These are phyloP conservation scores for Scleropages formosus DNA, from an alignment of 2,797 vertebrate genomes.

Conservation along the genomic window DNA sequence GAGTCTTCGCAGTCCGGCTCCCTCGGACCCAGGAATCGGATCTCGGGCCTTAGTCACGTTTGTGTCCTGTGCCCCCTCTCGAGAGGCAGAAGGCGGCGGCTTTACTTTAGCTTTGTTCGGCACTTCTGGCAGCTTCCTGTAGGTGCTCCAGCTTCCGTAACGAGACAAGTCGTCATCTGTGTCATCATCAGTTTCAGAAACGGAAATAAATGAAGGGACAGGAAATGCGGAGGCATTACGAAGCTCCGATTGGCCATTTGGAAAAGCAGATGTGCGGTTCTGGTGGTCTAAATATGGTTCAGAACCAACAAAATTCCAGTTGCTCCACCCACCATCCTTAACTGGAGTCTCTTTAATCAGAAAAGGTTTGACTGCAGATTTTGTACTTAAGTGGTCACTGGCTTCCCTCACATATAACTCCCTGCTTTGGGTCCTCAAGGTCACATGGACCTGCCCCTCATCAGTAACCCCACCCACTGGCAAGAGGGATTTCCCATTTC, in stretches of 20 bases:
- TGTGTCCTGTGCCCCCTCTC: neutral
- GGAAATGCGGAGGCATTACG: constrained; percentile 46
- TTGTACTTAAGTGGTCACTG: constrained; percentile 37
- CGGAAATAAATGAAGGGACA: constrained; percentile 15
- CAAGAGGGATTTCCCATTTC: neutral
- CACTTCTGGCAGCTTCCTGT: constrained; percentile 57
- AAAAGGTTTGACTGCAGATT: constrained; percentile 39
- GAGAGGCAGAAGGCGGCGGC: neutral
- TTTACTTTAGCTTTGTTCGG: constrained; percentile 28
- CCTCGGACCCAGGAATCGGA: constrained; percentile 65
- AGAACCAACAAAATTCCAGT: constrained; percentile 63
- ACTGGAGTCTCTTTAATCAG: constrained; percentile 69
- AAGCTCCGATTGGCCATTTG: constrained; percentile 40
- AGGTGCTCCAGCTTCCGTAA: constrained; percentile 61
- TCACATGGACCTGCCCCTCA: constrained; percentile 23
- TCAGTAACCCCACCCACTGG: constrained; percentile 20
- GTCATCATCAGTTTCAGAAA: constrained; percentile 25
- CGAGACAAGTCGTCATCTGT: constrained; percentile 28
- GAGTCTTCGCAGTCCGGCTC: constrained; percentile 27
- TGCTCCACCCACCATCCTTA: constrained; percentile 62
- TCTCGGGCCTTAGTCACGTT: constrained; percentile 48
- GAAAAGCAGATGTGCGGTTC: constrained; percentile 22
- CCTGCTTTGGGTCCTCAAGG: constrained; percentile 53
- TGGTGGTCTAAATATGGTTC: constrained; percentile 41
- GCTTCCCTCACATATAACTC: constrained; percentile 52